Evolutionary conservation across 2,113 vertebrate species (phyloP).

Genomic region (Castor canadensis): DNA sequence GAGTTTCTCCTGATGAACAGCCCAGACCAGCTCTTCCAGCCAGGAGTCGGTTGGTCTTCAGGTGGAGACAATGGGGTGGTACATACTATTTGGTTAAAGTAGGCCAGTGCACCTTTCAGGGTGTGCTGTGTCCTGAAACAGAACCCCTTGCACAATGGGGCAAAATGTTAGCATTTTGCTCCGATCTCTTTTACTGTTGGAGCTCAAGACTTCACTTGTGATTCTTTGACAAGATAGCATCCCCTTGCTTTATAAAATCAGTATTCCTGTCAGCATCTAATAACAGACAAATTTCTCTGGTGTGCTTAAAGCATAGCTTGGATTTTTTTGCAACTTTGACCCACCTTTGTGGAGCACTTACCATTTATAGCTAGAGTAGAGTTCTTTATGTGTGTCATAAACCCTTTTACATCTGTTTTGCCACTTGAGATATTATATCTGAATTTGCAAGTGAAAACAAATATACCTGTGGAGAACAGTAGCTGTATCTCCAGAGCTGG

Average conservation of each 20-base stretch:
- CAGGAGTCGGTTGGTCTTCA: neutral
- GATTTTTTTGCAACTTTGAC: neutral
- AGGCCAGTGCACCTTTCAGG: neutral
- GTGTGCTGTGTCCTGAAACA: neutral
- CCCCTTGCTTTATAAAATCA: neutral
- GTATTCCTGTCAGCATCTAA: neutral
- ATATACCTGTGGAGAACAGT: neutral
- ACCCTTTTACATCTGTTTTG: neutral
- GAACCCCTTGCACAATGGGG: neutral
- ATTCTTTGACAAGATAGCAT: neutral
- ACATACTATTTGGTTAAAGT: neutral
- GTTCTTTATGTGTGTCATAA: neutral
- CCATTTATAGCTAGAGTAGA: neutral
- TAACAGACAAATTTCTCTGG: neutral
- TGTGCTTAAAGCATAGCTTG: neutral
- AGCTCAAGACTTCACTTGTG: neutral
- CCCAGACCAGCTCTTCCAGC: neutral
- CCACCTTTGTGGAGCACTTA: neutral
- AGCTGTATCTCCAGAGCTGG: neutral
- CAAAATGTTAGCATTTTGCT: neutral
- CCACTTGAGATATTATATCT: neutral
- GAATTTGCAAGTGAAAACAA: conserved; percentile 42
- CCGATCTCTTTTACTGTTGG: neutral
- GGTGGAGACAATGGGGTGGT: neutral
- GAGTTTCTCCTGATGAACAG: neutral